Conservation (phyloP, 2,888 invertebrate species). For the Eristalis pertinax region DNA sequence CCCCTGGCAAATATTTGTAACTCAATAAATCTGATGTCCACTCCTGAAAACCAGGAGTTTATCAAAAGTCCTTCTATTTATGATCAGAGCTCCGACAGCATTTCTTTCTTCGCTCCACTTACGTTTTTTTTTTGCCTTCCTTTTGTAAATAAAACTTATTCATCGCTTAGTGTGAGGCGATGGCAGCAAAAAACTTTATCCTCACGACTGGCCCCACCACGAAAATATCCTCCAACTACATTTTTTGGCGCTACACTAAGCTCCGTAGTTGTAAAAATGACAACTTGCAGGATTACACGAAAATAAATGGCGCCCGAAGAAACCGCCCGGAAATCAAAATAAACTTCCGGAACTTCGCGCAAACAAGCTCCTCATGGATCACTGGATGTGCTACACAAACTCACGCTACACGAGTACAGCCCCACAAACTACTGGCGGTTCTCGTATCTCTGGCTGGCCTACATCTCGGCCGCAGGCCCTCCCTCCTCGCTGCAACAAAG, state of each 20-base stretch:
- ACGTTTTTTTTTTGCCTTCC: too few species aligned
- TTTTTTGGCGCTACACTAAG: conserved; percentile 49
- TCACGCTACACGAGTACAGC: conserved; percentile 14
- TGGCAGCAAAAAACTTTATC: conserved; percentile 13
- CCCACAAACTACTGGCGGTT: neutral
- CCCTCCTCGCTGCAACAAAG: conserved; percentile 31
- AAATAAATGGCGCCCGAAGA: conserved; percentile 44
- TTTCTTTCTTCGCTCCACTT: neutral
- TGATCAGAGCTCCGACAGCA: neutral
- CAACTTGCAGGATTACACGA: conserved; percentile 59
- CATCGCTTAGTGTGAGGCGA: neutral
- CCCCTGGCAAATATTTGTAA: neutral
- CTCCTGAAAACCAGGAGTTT: neutral
- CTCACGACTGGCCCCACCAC: conserved; percentile 20
- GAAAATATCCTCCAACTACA: conserved; percentile 47
- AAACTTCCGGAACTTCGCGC: conserved; percentile 50
- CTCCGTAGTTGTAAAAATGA: conserved; percentile 50
- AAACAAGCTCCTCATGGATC: conserved; percentile 52
- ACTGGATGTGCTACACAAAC: conserved; percentile 46
- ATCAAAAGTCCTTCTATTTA: neutral
- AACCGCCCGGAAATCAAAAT: conserved; percentile 56
- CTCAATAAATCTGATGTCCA: neutral
- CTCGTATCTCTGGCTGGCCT: neutral
- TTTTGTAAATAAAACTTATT: neutral
- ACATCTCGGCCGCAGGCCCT: neutral